A percentile compares a stretch with the other conserved stretches of the same genome.
These are phyloP conservation scores for Adelges cooleyi DNA, from an alignment of 1,140 invertebrate species.

Conservation along the genomic window DNA sequence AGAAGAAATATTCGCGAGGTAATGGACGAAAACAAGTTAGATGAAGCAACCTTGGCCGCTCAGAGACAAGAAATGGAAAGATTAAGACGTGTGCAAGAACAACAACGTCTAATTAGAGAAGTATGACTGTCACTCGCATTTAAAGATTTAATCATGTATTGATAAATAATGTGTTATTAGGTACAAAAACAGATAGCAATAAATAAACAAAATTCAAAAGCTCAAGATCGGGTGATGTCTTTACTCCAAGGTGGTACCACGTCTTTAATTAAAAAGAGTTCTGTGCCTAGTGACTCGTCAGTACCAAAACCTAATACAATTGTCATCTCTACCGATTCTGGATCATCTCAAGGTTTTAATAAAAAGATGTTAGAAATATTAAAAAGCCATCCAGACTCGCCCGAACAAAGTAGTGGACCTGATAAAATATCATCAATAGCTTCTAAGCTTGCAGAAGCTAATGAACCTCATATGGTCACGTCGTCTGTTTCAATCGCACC, in stretches of 20 bases:
- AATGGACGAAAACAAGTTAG: conserved; percentile 81
- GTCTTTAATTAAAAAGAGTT: conserved; percentile 42
- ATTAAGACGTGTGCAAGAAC: conserved; percentile 67
- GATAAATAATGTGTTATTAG: conserved; percentile 33
- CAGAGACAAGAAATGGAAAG: conserved; percentile 86
- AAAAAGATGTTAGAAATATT: conserved; percentile 40
- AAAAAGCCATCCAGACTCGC: conserved; percentile 36
- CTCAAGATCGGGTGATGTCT: conserved; percentile 53
- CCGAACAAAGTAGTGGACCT: conserved; percentile 37
- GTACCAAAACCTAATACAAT: conserved; percentile 42
- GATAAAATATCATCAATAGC: conserved; percentile 34
- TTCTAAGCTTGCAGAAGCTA: conserved; percentile 28
- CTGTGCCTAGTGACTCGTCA: conserved; percentile 30
- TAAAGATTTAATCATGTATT: neutral
- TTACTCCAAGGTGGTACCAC: conserved; percentile 48
- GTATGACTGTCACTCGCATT: no score
- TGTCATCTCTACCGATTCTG: conserved; percentile 46
- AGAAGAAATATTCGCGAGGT: conserved; percentile 80
- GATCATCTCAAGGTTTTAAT: conserved; percentile 35
- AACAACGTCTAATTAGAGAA: conserved; percentile 66
- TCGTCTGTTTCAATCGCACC: conserved; percentile 45
- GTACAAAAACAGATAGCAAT: conserved; percentile 58
- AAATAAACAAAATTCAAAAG: conserved; percentile 53
- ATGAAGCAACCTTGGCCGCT: conserved; percentile 80
- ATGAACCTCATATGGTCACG: conserved; percentile 36